Evolutionary conservation across 1,140 invertebrate genomes (phyloP).

Genomic region (Dinoponera quadriceps): DNA sequence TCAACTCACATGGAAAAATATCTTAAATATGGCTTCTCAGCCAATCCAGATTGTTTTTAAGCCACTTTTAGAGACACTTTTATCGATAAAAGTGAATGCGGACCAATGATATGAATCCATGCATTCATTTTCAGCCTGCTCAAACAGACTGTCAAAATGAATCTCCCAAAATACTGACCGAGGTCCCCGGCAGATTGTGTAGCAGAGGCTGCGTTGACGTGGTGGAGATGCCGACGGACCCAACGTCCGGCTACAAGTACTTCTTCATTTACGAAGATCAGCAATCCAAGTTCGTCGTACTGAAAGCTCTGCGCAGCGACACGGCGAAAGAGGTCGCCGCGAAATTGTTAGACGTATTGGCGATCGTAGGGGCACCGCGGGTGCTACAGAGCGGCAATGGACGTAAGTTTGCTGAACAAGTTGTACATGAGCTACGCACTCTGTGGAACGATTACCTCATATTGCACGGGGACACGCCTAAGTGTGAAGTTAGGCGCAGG

Average conservation of each 20-base stretch:
- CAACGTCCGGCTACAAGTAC: conserved; percentile 68
- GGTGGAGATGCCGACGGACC: conserved; percentile 70
- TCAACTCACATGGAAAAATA: too few species aligned
- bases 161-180: conserved; percentile 26
- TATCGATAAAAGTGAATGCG: too few species aligned
- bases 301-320: conserved; percentile 75
- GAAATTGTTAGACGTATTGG: conserved; percentile 74
- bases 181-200: conserved; percentile 19
- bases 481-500: conserved; percentile 48
- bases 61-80: too few species aligned
- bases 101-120: too few species aligned
- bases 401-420: conserved; percentile 74
- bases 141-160: not conserved
- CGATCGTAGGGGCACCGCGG: conserved; percentile 78
- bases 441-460: conserved; percentile 75
- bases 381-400: conserved; percentile 79
- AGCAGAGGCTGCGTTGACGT: conserved; percentile 78
- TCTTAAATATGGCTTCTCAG: too few species aligned
- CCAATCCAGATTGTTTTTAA: too few species aligned
- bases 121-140: not conserved
- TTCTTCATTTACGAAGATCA: conserved; percentile 83
- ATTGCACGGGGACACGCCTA: conserved; percentile 64
- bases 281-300: conserved; percentile 78
- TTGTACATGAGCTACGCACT: conserved; percentile 75
- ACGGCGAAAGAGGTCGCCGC: conserved; percentile 68